These are phyloP conservation scores for Perdix hodgsoniae DNA, from an alignment of 2,797 vertebrate genomes.

Conservation along the genomic window DNA sequence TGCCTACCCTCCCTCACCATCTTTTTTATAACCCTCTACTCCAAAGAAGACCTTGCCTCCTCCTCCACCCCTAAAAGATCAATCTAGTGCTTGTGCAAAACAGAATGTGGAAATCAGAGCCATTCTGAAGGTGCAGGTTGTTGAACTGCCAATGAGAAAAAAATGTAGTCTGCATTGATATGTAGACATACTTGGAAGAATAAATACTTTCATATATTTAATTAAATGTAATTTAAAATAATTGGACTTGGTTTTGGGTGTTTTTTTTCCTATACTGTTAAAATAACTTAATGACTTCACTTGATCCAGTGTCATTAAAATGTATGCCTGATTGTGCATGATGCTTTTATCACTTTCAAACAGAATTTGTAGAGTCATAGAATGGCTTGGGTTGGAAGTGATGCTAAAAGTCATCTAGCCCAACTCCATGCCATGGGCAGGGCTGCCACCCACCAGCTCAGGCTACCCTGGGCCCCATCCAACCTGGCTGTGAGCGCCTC, in stretches of 20 bases:
- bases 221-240: not conserved
- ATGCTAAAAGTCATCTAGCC: not conserved
- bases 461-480: not conserved
- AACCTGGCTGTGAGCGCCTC: not conserved
- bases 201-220: not conserved
- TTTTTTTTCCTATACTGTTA: not conserved
- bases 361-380: not conserved
- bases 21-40: not conserved
- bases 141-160: not conserved
- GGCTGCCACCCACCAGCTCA: not conserved
- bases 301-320: not conserved
- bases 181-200: not conserved
- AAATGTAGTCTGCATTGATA: not conserved
- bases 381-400: not conserved
- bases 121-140: not conserved
- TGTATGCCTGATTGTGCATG: not conserved
- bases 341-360: not conserved
- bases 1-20: not conserved
- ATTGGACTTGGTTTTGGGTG: not conserved
- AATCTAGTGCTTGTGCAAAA: not conserved
- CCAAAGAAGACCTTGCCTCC: not conserved
- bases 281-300: not conserved
- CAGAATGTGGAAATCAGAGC: not conserved
- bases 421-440: not conserved
- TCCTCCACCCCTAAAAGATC: not conserved